phyloP scores from a whole-genome alignment of 2,888 invertebrate species.

The Lingula anatina region DNA sequence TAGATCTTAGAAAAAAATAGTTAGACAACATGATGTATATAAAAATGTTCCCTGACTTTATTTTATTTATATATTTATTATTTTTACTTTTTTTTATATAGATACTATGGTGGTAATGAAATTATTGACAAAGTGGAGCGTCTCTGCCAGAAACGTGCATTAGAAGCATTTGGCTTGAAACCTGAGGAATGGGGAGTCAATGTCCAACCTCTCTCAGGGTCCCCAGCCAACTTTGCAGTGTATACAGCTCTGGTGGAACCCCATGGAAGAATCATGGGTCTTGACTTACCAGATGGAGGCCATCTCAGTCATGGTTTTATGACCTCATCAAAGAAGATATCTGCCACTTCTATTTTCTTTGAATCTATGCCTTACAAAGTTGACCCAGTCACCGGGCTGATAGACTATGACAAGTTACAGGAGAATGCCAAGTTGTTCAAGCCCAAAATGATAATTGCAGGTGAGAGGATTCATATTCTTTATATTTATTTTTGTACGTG shows the following conservation, averaged over 20 bases:
- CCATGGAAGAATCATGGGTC: slow-evolving; percentile 91
- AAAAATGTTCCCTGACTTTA: no score
- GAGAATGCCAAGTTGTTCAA: slow-evolving; percentile 80
- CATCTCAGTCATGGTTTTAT: slow-evolving; percentile 74
- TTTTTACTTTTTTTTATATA: slow-evolving; percentile 54
- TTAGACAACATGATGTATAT: no score
- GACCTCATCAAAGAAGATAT: slow-evolving; percentile 84
- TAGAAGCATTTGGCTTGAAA: slow-evolving; percentile 76
- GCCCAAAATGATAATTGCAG: slow-evolving; percentile 89
- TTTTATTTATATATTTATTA: no score
- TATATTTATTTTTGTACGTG: no score
- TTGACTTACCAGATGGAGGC: slow-evolving; percentile 95
- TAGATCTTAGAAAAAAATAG: no score
- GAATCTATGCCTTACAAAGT: slow-evolving; percentile 98
- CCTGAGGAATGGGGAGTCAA: slow-evolving; percentile 93
- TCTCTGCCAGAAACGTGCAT: slow-evolving; percentile 79
- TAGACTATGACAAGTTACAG: slow-evolving; percentile 85
- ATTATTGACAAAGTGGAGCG: slow-evolving; percentile 89
- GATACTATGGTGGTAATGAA: slow-evolving; percentile 97
- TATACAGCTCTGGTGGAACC: slow-evolving; percentile 81
- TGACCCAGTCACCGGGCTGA: slow-evolving; percentile 70
- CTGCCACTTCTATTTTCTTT: slow-evolving; percentile 95
- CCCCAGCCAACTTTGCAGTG: slow-evolving; percentile 94
- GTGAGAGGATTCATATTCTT: no score
- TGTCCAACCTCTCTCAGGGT: slow-evolving; percentile 94